These are phyloP conservation scores for Ovis canadensis DNA, from an alignment of 2,113 vertebrate genomes.

Conservation along the genomic window DNA sequence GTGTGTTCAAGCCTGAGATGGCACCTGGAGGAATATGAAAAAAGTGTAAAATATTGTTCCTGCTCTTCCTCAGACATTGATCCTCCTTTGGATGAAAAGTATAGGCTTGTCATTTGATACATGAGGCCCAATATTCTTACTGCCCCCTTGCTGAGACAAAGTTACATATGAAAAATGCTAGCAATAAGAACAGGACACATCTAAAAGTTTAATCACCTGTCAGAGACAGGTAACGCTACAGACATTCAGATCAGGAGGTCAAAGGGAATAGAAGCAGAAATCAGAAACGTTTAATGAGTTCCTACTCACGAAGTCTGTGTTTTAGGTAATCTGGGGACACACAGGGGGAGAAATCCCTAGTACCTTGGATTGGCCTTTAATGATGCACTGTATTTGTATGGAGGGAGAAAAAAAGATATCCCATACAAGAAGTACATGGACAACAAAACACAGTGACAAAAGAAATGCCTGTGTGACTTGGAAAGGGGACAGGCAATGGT, in stretches of 20 bases:
- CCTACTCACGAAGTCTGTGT: background rate
- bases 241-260: background rate
- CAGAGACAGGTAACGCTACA: background rate
- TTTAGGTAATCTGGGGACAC: background rate
- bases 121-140: background rate
- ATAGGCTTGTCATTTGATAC: background rate
- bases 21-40: background rate
- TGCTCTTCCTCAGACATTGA: background rate
- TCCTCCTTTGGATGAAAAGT: background rate
- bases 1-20: background rate
- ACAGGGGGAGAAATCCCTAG: background rate
- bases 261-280: background rate
- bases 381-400: background rate
- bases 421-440: background rate
- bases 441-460: background rate
- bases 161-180: background rate
- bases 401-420: background rate
- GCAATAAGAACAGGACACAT: background rate
- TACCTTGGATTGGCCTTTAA: background rate
- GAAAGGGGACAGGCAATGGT: background rate
- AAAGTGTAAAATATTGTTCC: background rate
- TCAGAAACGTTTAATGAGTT: background rate
- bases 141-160: background rate
- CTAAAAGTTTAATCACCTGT: background rate
- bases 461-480: background rate